Evolutionary conservation across 1,140 invertebrate genomes (phyloP).

Genomic region (Zaprionus tsacasi): DNA sequence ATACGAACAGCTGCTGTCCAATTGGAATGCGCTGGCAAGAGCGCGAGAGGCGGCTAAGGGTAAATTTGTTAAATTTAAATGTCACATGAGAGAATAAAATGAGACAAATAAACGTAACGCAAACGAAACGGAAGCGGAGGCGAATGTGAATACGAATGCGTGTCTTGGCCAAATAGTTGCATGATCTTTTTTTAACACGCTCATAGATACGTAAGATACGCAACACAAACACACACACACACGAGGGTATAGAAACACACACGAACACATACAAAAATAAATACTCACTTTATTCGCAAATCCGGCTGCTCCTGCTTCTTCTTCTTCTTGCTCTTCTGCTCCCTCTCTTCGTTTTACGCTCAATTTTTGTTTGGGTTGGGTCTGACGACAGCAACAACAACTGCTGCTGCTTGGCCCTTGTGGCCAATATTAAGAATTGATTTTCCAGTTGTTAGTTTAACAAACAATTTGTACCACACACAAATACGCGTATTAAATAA

Average conservation of each 20-base stretch:
- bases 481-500: constrained; percentile 68
- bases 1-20: constrained; percentile 51
- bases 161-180: constrained; percentile 58
- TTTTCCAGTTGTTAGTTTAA: constrained; percentile 68
- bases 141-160: constrained; percentile 47
- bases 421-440: constrained; percentile 71
- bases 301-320: constrained; percentile 68
- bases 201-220: constrained; percentile 55
- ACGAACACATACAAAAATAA: constrained; percentile 44
- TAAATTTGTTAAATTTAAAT: constrained; percentile 54
- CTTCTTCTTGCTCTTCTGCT: constrained; percentile 32
- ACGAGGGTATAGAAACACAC: constrained; percentile 6
- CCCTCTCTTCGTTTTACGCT: constrained; percentile 52
- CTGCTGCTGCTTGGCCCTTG: constrained; percentile 69
- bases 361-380: constrained; percentile 76
- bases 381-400: constrained; percentile 60
- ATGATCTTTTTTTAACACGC: constrained; percentile 73
- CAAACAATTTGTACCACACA: constrained; percentile 60
- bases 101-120: constrained; percentile 18
- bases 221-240: constrained; percentile 36
- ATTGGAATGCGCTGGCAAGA: constrained; percentile 35
- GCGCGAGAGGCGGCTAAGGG: constrained; percentile 7
- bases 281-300: constrained; percentile 70
- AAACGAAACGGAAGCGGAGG: constrained; percentile 52
- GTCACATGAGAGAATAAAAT: constrained; percentile 39